These are phyloP conservation scores for Aulostomus chinensis DNA, from an alignment of 2,797 vertebrate species.

Conservation along the genomic window DNA sequence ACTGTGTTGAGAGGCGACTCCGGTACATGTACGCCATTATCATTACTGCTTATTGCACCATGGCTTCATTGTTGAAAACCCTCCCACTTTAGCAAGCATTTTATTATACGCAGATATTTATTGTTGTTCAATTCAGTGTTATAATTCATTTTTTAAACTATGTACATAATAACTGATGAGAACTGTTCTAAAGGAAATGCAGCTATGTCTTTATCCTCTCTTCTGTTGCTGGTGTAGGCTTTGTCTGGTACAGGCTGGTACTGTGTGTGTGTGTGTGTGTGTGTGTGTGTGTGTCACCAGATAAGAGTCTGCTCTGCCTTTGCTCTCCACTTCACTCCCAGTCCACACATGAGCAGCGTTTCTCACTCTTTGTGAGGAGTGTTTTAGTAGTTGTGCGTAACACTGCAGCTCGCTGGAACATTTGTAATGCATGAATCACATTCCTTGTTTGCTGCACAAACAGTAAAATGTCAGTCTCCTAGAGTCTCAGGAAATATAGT, in stretches of 20 bases:
- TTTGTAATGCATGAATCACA: background rate
- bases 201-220: background rate
- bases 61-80: background rate
- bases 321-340: constrained; percentile 40
- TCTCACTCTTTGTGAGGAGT: background rate
- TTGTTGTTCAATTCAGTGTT: no score
- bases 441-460: no score
- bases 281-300: constrained; percentile 6
- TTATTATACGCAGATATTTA: no score
- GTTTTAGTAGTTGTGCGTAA: background rate
- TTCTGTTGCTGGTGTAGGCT: constrained; percentile 4
- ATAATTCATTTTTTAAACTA: no score
- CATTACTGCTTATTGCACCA: background rate
- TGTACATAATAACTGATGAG: background rate
- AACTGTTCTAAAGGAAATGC: background rate
- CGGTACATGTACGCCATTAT: no score
- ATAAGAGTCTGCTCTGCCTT: constrained; percentile 52
- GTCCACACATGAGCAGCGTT: background rate
- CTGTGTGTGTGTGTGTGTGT: constrained; percentile 13
- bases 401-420: background rate
- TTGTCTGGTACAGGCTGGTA: constrained; percentile 63
- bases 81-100: background rate
- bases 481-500: no score
- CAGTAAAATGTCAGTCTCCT: no score
- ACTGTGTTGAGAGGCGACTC: no score